These are phyloP conservation scores for Gadopsis bispinosus DNA, from an alignment of 2,797 vertebrate genomes.

Conservation along the genomic window DNA sequence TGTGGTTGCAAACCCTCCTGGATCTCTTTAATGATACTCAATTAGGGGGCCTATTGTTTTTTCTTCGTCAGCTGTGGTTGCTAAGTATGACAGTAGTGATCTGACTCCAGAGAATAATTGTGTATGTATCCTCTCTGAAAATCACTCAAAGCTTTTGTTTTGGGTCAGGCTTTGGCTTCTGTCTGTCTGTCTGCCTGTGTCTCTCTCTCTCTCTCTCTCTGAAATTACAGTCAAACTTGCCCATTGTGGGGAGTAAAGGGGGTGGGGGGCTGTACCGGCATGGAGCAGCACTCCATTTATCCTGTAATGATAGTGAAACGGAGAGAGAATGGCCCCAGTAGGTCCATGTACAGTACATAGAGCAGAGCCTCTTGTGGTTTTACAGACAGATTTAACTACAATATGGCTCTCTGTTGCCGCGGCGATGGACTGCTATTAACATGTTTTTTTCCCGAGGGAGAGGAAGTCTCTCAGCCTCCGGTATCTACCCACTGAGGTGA, in stretches of 20 bases:
- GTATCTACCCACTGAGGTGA: slow-evolving; percentile 52
- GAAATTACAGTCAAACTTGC: slow-evolving; percentile 74
- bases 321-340: slow-evolving; percentile 58
- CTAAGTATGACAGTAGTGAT: slow-evolving; percentile 64
- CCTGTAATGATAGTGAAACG: slow-evolving; percentile 66
- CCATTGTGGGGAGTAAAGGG: slow-evolving; percentile 20
- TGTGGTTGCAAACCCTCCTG: slow-evolving; percentile 52
- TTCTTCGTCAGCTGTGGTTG: slow-evolving; percentile 58
- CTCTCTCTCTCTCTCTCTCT: slow-evolving; percentile 62
- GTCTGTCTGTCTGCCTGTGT: slow-evolving; percentile 52
- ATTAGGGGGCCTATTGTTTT: slow-evolving; percentile 67
- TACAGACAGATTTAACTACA: slow-evolving; percentile 78
- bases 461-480: slow-evolving; percentile 71
- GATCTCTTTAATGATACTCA: slow-evolving; percentile 72
- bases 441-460: slow-evolving; percentile 70
- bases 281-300: slow-evolving; percentile 61
- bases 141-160: slow-evolving; percentile 76
- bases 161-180: slow-evolving; percentile 67
- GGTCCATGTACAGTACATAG: slow-evolving; percentile 59
- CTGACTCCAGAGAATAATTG: slow-evolving; percentile 71
- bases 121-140: slow-evolving; percentile 63
- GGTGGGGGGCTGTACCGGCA: slow-evolving; percentile 26
- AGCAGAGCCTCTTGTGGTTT: slow-evolving; percentile 79
- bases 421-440: slow-evolving; percentile 78
- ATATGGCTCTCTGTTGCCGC: slow-evolving; percentile 72